Evolutionary conservation across 2,113 vertebrate species (phyloP), one percentile per base, ranked within the genome.

Genomic region (Chlamydotis undulata): DNA sequence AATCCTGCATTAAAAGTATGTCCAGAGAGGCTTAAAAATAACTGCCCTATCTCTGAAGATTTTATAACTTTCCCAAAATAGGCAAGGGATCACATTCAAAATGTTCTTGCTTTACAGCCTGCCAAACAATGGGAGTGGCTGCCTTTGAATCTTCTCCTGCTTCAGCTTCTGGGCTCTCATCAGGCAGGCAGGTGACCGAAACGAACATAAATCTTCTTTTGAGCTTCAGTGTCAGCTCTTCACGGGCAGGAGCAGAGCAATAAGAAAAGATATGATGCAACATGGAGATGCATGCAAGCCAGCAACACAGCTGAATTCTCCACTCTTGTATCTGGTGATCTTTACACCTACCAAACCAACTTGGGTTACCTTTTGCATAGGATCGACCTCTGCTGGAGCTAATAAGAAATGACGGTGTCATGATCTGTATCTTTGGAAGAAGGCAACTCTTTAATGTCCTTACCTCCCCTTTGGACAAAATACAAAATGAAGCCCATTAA

Each of bases 1-100:
- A 77, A 84, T 61, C 83, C n/a, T 84, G 77, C 67, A 14, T 90
- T 94, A 92, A 96, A 96, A 89, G 57, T 29, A 59, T 50, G 86
- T 79, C 93, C 84, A 91, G 80, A 94, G 17, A 83, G 45, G 78
- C 70, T 96, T 96, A 95, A 97, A 96, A 96, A 96, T 96, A 97
- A 95, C 91, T 93, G 91, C 39, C 94, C 94, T 96, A 95, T 77
- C 93, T 94, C 91, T 95, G 80, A 94, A 96, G 94, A 94, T 93
- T 91, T 93, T 94, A 90, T 93, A 94, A 83, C 63, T 60, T 94
- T 91, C 89, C 87, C 53, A 75, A 96, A 96, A 97, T 95, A 97
- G 82, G 79, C 61, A 91, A 63, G 8, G 8, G 93, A 96, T 94
- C 94, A 94, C 87, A 94, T 79, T 94, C 79, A 85, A 79, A 93